Evolutionary conservation across 1,140 invertebrate genomes (phyloP), one percentile per base, ranked within the genome.

Genomic region (Tetramorium alpestre): DNA sequence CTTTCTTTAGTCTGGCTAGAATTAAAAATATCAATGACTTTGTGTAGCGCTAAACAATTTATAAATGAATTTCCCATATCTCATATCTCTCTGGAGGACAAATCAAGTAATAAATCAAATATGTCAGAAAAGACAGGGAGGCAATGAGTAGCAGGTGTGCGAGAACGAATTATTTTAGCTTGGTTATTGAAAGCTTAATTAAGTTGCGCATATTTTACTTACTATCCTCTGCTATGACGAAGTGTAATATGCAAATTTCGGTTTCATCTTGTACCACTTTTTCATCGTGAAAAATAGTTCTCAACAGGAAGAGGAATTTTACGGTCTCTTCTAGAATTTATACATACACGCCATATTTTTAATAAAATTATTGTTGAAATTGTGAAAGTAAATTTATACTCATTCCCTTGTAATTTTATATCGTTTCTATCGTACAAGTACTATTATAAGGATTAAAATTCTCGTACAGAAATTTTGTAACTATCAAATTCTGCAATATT

Each of bases 191-290:
- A 51, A 51, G 25, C 44, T 72, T 51, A 33, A 72, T 51, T 51
- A 33, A 49, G 25, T n/a, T 72, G 25, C 47, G 69, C 47, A 72
- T 72, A 72, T 51, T 51, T 72, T 72, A 51, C 47, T 72, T 72
- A 51, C 3, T 25, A 33, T 51, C 25, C 16, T 49, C 47, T 49
- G 25, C 47, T n/a, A 51, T 28, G 16, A 72, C 16, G 47, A 49
- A 51, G 25, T 51, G 47, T 72, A 72, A 51, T 51, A 51, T 72
- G 25, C 16, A 72, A 72, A 72, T 72, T 51, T 72, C 3, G 47
- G 4, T 51, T 72, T 72, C 41, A 51, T 28, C 47, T 28, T 72
- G 47, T 18, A 51, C 25, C 69, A 72, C 11, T 56, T 73, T 73
- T 73, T 47, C 0, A 49, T 51, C 25, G 16, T 54, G 47, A 73